Conservation (phyloP, 2,888 invertebrate species). For the Ptychoptera contaminata region DNA sequence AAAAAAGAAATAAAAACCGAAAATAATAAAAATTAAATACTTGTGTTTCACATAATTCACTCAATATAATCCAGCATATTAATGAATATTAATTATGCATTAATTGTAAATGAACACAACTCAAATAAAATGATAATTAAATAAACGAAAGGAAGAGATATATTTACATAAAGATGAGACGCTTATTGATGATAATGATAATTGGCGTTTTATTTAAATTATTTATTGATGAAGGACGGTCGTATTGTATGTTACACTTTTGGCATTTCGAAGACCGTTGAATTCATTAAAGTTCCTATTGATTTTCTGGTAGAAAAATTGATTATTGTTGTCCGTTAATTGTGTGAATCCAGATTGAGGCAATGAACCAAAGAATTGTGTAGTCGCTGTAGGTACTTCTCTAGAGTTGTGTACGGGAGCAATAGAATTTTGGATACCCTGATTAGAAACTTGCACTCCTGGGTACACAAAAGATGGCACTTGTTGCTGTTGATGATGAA, state of each 20-base stretch:
- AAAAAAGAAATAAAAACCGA: too few species aligned
- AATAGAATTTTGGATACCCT: neutral
- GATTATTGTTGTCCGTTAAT: neutral
- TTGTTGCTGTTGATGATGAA: too few species aligned
- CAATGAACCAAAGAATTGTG: too few species aligned
- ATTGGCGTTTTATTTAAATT: neutral
- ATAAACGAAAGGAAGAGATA: neutral
- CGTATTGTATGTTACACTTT: slow-evolving; percentile 2
- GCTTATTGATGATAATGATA: neutral
- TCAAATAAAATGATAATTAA: too few species aligned
- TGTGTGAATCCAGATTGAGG: too few species aligned
- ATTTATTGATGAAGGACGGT: neutral
- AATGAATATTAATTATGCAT: too few species aligned
- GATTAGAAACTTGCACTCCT: neutral
- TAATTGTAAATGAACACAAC: too few species aligned
- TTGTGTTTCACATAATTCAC: too few species aligned
- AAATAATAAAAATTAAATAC: too few species aligned
- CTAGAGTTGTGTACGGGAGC: neutral
- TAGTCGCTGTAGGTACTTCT: neutral
- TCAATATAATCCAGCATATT: too few species aligned
- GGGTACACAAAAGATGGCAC: neutral
- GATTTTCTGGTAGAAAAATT: neutral
- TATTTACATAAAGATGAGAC: neutral
- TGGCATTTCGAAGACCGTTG: slow-evolving; percentile 5
- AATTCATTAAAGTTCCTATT: neutral